Conservation (phyloP, 1,140 invertebrate species). For the Diploscapter pachys region DNA sequence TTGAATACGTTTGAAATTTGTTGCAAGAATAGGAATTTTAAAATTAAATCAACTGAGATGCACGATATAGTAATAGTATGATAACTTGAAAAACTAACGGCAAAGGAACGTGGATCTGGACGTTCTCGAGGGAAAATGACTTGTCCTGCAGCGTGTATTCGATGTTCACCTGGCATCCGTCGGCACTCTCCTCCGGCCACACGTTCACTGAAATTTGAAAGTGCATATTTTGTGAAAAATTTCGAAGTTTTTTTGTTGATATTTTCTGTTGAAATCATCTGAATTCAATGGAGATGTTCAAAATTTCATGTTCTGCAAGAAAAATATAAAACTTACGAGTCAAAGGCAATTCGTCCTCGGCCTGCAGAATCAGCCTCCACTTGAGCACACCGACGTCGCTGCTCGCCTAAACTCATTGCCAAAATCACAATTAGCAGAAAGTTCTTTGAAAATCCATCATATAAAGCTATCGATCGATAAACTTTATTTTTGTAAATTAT, state of each 20-base stretch:
- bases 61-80: conserved; percentile 16
- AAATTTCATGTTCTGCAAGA: too few relatives aligned
- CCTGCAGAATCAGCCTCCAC: conserved; percentile 73
- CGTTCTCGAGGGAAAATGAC: conserved; percentile 81
- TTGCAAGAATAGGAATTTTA: not conserved
- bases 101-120: conserved; percentile 84
- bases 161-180: conserved; percentile 93
- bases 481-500: too few relatives aligned
- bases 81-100: conserved; percentile 68
- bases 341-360: conserved; percentile 49
- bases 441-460: too few relatives aligned
- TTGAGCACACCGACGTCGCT: conserved; percentile 95
- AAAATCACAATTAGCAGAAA: too few relatives aligned
- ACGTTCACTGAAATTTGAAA: conserved; percentile 76
- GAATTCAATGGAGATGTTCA: too few relatives aligned
- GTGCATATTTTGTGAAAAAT: conserved; percentile 8
- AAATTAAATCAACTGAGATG: not conserved
- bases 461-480: too few relatives aligned
- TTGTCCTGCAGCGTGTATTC: conserved; percentile 88
- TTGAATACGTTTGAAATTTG: not conserved
- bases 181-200: conserved; percentile 93
- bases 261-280: too few relatives aligned
- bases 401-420: conserved; percentile 60
- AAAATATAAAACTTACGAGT: conserved; percentile 38
- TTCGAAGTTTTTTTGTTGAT: too few relatives aligned